Conservation (phyloP, 2,888 invertebrate genomes). For the Perizoma affinitatum region DNA sequence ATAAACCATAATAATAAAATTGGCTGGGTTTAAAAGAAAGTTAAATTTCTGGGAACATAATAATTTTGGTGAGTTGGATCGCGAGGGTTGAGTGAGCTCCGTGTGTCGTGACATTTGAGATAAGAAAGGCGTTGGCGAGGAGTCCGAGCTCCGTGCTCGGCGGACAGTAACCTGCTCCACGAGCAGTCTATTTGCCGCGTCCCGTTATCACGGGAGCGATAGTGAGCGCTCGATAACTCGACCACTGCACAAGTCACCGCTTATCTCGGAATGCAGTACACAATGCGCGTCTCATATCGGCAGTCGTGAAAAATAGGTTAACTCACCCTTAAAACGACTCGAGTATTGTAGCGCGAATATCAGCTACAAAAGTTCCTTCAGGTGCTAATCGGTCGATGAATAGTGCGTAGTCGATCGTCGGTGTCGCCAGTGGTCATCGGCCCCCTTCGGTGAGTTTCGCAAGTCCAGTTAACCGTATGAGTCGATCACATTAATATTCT, state of each 20-base stretch:
- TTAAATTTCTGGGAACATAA: constrained; percentile 42
- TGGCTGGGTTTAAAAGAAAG: constrained; percentile 50
- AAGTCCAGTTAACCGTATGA: constrained; percentile 80
- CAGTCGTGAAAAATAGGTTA: constrained; percentile 55
- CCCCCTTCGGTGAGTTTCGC: constrained; percentile 79
- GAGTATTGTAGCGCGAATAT: constrained; percentile 31
- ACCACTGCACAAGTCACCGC: constrained; percentile 62
- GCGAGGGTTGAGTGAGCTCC: constrained; percentile 30
- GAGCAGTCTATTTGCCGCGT: constrained; percentile 60
- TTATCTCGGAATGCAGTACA: constrained; percentile 74
- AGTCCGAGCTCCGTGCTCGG: constrained; percentile 41
- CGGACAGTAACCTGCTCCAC: constrained; percentile 60
- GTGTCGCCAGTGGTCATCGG: constrained; percentile 77
- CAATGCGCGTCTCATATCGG: constrained; percentile 59
- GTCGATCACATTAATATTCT: constrained; percentile 80
- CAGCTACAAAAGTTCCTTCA: constrained; percentile 46
- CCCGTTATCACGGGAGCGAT: constrained; percentile 72
- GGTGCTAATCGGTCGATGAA: constrained; percentile 55
- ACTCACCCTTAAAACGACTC: constrained; percentile 38
- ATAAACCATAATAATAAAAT: constrained; percentile 38
- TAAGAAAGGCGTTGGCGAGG: constrained; percentile 56
- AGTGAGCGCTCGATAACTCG: constrained; percentile 63
- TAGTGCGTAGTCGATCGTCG: constrained; percentile 49
- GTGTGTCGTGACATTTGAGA: constrained; percentile 43
- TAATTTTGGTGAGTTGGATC: constrained; percentile 40